These are phyloP conservation scores for Nemurella pictetii DNA, from an alignment of 2,888 invertebrate genomes.

Conservation along the genomic window DNA sequence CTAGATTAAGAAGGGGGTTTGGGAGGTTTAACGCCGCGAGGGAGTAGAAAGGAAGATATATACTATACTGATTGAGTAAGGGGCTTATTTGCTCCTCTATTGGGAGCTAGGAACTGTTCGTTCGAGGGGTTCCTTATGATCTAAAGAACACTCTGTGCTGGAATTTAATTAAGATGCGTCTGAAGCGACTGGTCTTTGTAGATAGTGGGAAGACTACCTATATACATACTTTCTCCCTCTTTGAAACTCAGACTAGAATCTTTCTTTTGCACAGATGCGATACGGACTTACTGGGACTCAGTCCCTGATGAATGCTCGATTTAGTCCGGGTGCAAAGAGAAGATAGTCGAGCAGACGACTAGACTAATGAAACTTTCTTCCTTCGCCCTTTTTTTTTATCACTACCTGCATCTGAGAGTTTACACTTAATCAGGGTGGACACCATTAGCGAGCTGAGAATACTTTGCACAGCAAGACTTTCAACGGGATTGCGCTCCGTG, in stretches of 20 bases:
- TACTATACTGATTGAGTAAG: neutral
- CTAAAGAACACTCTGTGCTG: neutral
- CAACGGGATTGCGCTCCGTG: neutral
- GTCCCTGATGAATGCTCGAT: neutral
- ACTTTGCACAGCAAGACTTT: neutral
- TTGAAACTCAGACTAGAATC: neutral
- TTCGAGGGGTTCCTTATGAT: neutral
- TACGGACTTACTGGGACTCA: neutral
- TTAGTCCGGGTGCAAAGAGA: neutral
- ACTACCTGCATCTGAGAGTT: neutral
- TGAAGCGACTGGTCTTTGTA: neutral
- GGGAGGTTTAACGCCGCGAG: neutral
- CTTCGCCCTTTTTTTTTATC: neutral
- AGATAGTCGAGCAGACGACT: neutral
- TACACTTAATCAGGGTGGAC: neutral
- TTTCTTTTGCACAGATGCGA: neutral
- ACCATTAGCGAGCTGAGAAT: neutral
- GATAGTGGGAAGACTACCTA: neutral
- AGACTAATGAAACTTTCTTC: neutral
- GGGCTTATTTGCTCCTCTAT: neutral
- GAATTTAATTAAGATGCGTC: constrained; percentile 9
- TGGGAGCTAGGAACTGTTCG: neutral
- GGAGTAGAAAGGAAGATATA: neutral
- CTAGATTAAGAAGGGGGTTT: neutral
- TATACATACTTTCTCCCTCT: neutral